A percentile compares a stretch with the other conserved stretches of the same genome.
These are phyloP conservation scores for Potamilus streckersoni DNA, from an alignment of 1,140 invertebrate genomes.

Conservation along the genomic window DNA sequence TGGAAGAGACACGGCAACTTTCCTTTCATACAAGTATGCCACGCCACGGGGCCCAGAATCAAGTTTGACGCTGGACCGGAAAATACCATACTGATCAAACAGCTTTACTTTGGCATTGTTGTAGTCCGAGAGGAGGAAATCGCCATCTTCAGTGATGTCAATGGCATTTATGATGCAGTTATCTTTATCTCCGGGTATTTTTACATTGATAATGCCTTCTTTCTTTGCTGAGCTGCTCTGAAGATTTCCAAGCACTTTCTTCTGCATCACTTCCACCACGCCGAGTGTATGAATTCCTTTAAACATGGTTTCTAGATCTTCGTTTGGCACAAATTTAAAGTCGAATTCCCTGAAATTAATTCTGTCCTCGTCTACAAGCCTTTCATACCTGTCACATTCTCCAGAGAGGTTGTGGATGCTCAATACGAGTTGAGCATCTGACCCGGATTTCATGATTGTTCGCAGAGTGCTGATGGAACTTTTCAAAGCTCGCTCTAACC, in stretches of 20 bases:
- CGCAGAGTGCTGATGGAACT: no score
- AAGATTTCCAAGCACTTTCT: slow-evolving; percentile 23
- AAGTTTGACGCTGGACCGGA: slow-evolving; percentile 21
- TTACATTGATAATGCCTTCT: slow-evolving; percentile 24
- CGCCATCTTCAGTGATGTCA: slow-evolving; percentile 20
- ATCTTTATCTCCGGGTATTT: slow-evolving; percentile 25
- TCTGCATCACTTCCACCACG: slow-evolving; percentile 26
- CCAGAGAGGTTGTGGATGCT: background rate
- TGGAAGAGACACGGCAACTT: slow-evolving; percentile 24
- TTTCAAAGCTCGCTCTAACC: no score
- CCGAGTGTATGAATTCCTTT: slow-evolving; percentile 27
- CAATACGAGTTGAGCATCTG: no score
- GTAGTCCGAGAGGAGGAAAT: slow-evolving; percentile 28
- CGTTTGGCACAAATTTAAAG: slow-evolving; percentile 23
- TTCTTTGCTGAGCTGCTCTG: slow-evolving; percentile 26
- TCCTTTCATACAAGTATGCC: slow-evolving; percentile 19
- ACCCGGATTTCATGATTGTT: no score
- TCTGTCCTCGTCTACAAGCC: slow-evolving; percentile 25
- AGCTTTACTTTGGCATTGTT: slow-evolving; percentile 28
- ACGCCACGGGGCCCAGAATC: slow-evolving; percentile 25
- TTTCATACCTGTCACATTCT: slow-evolving; percentile 24
- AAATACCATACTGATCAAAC: slow-evolving; percentile 27
- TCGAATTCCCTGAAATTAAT: slow-evolving; percentile 28
- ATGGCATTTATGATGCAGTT: slow-evolving; percentile 30
- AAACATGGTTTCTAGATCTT: slow-evolving; percentile 20